These are phyloP conservation scores for Isoperla grammatica DNA, from an alignment of 2,888 invertebrate genomes.

Conservation along the genomic window DNA sequence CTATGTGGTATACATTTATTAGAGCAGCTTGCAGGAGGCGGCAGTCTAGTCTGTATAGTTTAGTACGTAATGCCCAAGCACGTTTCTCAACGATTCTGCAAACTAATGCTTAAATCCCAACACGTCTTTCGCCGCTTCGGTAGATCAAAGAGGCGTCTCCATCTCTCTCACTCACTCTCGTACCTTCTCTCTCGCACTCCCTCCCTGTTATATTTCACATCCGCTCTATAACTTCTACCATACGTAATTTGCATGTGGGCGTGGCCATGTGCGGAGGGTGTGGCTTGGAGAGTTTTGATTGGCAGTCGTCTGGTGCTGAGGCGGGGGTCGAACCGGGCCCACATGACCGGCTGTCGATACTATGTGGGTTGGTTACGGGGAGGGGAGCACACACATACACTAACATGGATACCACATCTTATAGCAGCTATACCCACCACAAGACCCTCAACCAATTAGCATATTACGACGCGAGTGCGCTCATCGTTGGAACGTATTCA, in stretches of 20 bases:
- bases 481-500: too few relatives aligned
- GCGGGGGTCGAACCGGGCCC: conserved; percentile 6
- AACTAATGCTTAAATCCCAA: conserved; percentile 2
- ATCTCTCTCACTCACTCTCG: conserved; percentile 1
- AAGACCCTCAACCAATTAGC: too few relatives aligned
- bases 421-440: too few relatives aligned
- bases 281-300: conserved; percentile 18
- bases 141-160: conserved; percentile 5
- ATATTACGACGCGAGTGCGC: too few relatives aligned
- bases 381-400: too few relatives aligned
- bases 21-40: too few relatives aligned
- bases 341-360: neutral
- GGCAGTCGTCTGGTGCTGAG: conserved; percentile 20
- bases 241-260: conserved; percentile 7
- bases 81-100: neutral
- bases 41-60: too few relatives aligned
- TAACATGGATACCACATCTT: too few relatives aligned
- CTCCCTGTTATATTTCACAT: neutral
- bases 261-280: neutral
- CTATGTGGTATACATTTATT: too few relatives aligned
- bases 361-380: too few relatives aligned
- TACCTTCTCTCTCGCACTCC: neutral
- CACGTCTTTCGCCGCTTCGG: conserved; percentile 15
- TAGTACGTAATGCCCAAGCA: too few relatives aligned
- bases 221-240: too few relatives aligned